Evolutionary conservation across 2,113 vertebrate genomes (phyloP).

Genomic region (Pelobates fuscus): DNA sequence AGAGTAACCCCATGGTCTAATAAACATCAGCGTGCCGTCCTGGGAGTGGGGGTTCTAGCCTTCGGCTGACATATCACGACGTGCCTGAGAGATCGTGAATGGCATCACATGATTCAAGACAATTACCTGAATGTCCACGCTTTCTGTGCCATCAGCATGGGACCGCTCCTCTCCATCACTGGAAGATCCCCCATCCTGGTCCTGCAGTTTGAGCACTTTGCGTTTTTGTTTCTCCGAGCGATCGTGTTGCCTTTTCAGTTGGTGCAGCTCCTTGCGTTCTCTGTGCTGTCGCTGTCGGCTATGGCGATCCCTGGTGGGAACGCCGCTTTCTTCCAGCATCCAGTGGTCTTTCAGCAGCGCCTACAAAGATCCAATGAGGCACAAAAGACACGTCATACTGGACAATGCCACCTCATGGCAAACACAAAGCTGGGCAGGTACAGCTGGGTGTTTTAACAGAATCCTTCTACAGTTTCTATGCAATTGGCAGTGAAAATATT

Average conservation of each 20-base stretch:
- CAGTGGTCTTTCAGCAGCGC: constrained; percentile 77
- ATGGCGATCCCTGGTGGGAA: constrained; percentile 41
- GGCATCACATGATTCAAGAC: too few species aligned
- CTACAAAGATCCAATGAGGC: constrained; percentile 56
- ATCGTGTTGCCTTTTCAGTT: constrained; percentile 77
- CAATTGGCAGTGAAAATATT: too few species aligned
- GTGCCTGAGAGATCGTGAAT: too few species aligned
- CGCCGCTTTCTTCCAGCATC: constrained; percentile 64
- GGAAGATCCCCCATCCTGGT: constrained; percentile 57
- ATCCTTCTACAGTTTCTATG: too few species aligned
- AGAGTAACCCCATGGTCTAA: too few species aligned
- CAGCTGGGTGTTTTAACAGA: too few species aligned
- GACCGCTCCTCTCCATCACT: constrained; percentile 44
- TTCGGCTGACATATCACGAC: too few species aligned
- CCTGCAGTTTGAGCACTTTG: constrained; percentile 77
- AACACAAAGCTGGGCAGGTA: too few species aligned
- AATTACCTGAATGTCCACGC: constrained; percentile 85
- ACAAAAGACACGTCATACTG: too few species aligned
- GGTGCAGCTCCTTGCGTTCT: constrained; percentile 74
- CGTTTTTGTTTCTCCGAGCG: constrained; percentile 63
- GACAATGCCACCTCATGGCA: too few species aligned
- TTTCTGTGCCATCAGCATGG: accelerated
- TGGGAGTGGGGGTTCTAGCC: too few species aligned
- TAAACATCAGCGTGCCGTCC: too few species aligned
- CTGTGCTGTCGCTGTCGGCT: constrained; percentile 69